These are phyloP conservation scores for Trematocara caparti DNA, from an alignment of 2,797 vertebrate genomes.

Conservation along the genomic window DNA sequence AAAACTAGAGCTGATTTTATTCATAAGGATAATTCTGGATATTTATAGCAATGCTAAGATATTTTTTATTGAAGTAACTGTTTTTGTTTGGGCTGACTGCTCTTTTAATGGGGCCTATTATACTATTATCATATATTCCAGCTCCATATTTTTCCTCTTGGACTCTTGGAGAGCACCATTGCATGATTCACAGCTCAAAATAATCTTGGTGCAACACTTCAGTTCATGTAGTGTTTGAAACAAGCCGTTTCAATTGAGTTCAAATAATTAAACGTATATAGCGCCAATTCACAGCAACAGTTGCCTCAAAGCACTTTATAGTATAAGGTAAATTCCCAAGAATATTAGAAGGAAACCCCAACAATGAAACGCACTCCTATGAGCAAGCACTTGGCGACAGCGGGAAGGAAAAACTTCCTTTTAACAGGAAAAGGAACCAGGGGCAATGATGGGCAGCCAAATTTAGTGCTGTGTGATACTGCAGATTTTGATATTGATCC, in stretches of 20 bases:
- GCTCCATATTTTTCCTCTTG: neutral
- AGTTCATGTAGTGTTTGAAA: neutral
- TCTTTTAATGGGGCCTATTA: neutral
- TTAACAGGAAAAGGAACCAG: neutral
- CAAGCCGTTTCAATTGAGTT: neutral
- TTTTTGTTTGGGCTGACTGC: neutral
- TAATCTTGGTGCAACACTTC: neutral
- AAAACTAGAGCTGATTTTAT: slow-evolving; percentile 4
- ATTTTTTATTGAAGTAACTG: neutral
- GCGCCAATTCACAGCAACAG: neutral
- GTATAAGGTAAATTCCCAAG: neutral
- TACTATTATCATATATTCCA: neutral
- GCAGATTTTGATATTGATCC: neutral
- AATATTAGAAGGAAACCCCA: neutral
- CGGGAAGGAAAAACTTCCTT: neutral
- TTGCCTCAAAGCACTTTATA: neutral
- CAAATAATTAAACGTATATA: neutral
- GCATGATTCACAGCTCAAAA: neutral
- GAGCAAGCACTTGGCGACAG: neutral
- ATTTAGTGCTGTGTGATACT: neutral
- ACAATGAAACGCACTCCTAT: neutral
- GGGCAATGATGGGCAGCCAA: neutral
- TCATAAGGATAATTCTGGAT: neutral
- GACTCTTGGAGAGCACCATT: neutral
- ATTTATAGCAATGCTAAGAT: neutral